Evolutionary conservation across 2,113 vertebrate genomes (phyloP).

Genomic region (Dicerorhinus sumatrensis): DNA sequence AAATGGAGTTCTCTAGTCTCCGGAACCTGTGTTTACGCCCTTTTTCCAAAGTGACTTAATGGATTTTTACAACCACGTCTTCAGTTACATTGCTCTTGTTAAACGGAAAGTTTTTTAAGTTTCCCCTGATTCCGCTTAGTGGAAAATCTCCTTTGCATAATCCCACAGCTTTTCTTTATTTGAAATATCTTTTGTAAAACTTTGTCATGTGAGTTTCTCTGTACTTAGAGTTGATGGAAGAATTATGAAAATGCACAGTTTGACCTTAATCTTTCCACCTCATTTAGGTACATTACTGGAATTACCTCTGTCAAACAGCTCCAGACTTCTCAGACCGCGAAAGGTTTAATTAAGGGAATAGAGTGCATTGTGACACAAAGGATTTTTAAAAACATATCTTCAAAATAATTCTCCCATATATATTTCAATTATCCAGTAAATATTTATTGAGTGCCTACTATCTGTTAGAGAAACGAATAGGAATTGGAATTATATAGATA

Average conservation of each 20-base stretch:
- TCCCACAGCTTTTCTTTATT: conserved; percentile 75
- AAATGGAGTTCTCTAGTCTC: neutral
- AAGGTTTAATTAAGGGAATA: conserved; percentile 13
- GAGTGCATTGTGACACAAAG: neutral
- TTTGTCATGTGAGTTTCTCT: neutral
- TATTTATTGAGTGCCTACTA: neutral
- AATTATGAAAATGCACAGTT: neutral
- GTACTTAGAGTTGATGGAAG: neutral
- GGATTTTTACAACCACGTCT: conserved; percentile 68
- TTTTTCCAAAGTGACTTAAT: conserved; percentile 78
- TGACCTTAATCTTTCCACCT: neutral
- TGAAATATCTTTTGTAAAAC: conserved; percentile 65
- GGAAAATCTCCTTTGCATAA: conserved; percentile 77
- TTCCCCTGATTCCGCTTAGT: conserved; percentile 73
- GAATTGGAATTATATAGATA: neutral
- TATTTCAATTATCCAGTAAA: neutral
- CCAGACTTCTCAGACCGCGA: neutral
- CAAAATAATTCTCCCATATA: neutral
- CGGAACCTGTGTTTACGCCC: conserved; percentile 24
- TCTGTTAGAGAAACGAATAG: neutral
- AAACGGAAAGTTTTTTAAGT: conserved; percentile 82
- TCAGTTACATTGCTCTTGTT: conserved; percentile 74
- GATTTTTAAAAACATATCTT: neutral
- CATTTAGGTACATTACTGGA: conserved; percentile 21
- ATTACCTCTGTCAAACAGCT: neutral